Base-by-base conservation (phyloP, 2,797 vertebrate species). In the Gila robusta region DNA sequence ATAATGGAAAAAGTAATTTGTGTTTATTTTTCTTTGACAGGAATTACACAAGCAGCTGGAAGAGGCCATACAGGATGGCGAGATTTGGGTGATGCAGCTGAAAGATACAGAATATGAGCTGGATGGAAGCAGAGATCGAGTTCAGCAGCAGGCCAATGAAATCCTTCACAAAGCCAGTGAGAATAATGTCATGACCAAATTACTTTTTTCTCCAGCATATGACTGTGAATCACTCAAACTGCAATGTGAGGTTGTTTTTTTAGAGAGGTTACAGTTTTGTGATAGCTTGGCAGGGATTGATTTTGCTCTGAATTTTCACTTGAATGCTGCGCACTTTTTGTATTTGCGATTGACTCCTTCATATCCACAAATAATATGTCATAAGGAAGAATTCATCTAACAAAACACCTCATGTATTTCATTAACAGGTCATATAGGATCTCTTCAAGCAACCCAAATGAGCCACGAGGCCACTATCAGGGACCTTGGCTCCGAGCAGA, bases 31-130 rank as follows among this genome's bases (percentile, higher is more conserved):
- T 44, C 9, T 19, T 35, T 56, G 17, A 47, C 90, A 99, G 98
- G 97, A 97, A 93, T 96, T 99, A 91, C 98, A 99, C 86, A 98
- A 98, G 93, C 97, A 99, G 94, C 96, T 99, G 91, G 98, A 99
- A 78, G 97, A 98, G 89, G 97, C 97, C 92, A 97, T 97, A 88
- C 97, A 98, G 93, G 97, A 98, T 64, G 97, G 97, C 47, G 95
- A 97, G 93, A 97, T 97, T 89, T 96, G 98, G 95, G 92, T 98
- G 92, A 98, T 97, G 96, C 98, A 98, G 94, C 96, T 99, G 91
- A 99, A 99, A 89, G 98, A 99, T 93, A 97, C 97, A 0, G 98
- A 99, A 93, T 98, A 96, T 11, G 98, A 99, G 88, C 96, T 99
- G 17, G 97, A 97, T 78, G 96, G 96, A 91, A 98, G 97, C 93